Conservation (phyloP, 2,797 vertebrate genomes). For the Mus minutoides region DNA sequence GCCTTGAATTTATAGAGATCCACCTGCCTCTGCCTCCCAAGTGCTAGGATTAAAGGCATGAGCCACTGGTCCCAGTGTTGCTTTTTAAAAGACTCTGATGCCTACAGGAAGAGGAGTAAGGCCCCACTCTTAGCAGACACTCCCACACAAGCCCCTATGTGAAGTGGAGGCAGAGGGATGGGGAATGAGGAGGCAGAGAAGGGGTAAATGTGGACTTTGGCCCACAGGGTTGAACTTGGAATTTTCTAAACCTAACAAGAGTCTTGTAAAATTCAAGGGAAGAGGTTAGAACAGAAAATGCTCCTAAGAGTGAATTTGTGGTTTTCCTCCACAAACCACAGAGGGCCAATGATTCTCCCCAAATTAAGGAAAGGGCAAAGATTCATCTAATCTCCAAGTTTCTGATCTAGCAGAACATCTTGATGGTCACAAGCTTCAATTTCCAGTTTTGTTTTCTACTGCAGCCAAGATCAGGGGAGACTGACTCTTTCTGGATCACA, state of each 20-base stretch:
- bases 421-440: not conserved
- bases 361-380: slow-evolving; percentile 3
- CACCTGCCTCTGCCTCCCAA: not conserved
- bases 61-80: not conserved
- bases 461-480: not conserved
- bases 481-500: not conserved
- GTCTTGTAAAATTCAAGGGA: not conserved
- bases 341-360: not conserved
- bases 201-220: not conserved
- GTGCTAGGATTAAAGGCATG: not conserved
- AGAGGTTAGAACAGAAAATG: slow-evolving; percentile 40
- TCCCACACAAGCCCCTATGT: not conserved
- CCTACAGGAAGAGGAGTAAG: not conserved
- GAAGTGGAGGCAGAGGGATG: not conserved
- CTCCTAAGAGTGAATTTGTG: slow-evolving; percentile 22
- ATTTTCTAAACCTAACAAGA: slow-evolving; percentile 5
- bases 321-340: slow-evolving; percentile 56
- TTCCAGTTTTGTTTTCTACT: not conserved
- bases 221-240: not conserved
- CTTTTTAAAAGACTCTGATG: not conserved
- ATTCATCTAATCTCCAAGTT: not conserved
- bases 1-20: not conserved
- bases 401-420: not conserved
- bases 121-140: not conserved
- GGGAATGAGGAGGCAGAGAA: not conserved